Evolutionary conservation across 2,888 invertebrate genomes (phyloP), one percentile per base, ranked within the genome.

Genomic region (Dastarcus helophoroides): DNA sequence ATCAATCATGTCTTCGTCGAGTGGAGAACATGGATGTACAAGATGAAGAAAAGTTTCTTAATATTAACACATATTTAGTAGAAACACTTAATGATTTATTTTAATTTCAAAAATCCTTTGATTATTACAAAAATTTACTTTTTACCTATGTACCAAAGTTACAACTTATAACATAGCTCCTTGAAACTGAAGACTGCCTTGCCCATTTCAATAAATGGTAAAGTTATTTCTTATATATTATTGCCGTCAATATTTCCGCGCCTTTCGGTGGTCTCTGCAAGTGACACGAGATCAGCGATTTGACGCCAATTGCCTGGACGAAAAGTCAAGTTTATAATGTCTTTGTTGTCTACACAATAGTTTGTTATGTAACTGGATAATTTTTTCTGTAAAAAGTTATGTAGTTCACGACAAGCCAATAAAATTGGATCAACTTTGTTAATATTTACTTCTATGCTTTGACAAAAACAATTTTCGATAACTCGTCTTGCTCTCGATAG

Each of bases 191-290:
- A 40, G 35, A 24, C 22, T 33, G 13, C 34, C 34, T 12, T 17
- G 33, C 35, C 23, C 25, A 13, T 35, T 33, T 12, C 40, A 41
- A 41, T 38, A 41, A 17, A 32, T 23, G 16, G 16, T 38, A 32
- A 41, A 41, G 32, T 38, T 33, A 38, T 36, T 38, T 13, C 38
- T 29, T 6, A 41, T n/a, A n/a, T 34, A 24, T 22, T 25, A 27
- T 41, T 41, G 22, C 38, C 40, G 31, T 41, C 41, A 34, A 40
- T 21, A 27, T 38, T 40, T 22, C 36, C 36, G 34, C 40, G 28
- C 26, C 32, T 38, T 26, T 41, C 33, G 21, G 12, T 23, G 10
- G n/a, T 33, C 38, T 36, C 32, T 34, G 32, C 10, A 15, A 38
- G 22, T 27, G 40, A 36, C 6, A 38, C 40, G 31, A 41, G 26